Evolutionary conservation across 2,888 invertebrate species (phyloP).

Genomic region (Dyspetes luteomarginatus): DNA sequence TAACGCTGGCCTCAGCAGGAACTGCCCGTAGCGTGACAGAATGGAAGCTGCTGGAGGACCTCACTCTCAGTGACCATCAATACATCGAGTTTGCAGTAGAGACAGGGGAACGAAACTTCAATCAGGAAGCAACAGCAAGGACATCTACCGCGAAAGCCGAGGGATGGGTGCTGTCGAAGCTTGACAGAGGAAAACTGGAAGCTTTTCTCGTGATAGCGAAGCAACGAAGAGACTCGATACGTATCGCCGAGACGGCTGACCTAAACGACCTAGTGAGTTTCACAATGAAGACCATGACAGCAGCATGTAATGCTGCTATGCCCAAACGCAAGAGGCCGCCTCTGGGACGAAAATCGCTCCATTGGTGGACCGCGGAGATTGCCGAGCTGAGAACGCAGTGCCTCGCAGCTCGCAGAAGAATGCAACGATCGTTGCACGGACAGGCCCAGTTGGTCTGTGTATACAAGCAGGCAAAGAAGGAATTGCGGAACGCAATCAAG

Average conservation of each 20-base stretch:
- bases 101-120: neutral
- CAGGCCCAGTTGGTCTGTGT: neutral
- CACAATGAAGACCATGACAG: neutral
- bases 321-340: constrained; percentile 14
- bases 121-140: neutral
- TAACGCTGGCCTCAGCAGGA: constrained; percentile 35
- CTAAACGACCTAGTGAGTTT: neutral
- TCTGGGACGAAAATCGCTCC: constrained; percentile 4
- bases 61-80: constrained; percentile 61
- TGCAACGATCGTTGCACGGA: constrained; percentile 18
- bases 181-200: neutral
- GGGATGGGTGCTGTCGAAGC: constrained; percentile 11
- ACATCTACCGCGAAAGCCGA: neutral
- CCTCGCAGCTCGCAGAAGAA: neutral
- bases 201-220: neutral
- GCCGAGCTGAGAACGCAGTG: constrained; percentile 2
- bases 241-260: neutral
- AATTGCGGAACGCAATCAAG: constrained; percentile 15
- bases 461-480: constrained; percentile 2
- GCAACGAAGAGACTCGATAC: neutral
- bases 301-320: constrained; percentile 41
- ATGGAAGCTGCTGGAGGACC: constrained; percentile 55
- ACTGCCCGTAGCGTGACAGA: neutral
- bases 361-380: constrained; percentile 57
- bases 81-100: constrained; percentile 38